phyloP scores from a whole-genome alignment of 2,888 invertebrate genomes.

The Didymodactylos carnosus region DNA sequence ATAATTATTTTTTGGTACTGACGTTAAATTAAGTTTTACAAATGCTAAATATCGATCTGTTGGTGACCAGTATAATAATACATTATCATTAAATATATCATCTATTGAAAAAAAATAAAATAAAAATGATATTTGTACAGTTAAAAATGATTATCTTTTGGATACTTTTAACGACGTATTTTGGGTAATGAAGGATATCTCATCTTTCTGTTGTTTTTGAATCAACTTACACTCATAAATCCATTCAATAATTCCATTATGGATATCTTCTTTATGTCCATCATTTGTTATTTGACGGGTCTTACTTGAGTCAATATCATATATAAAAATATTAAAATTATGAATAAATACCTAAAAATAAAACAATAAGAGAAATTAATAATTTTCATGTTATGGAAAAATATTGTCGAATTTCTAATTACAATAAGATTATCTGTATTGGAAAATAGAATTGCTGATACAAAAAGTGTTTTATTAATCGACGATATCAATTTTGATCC shows the following conservation, averaged over 20 bases:
- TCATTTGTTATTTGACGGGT: background rate
- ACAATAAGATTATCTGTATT: background rate
- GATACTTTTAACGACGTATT: too few species aligned
- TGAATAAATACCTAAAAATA: background rate
- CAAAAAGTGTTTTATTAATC: background rate
- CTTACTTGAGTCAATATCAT: background rate
- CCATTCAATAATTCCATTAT: background rate
- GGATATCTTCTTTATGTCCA: background rate
- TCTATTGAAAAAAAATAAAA: background rate
- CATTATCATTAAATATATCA: background rate
- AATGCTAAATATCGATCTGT: background rate
- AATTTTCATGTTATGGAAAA: too few species aligned
- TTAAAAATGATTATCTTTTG: too few species aligned
- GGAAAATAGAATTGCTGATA: background rate
- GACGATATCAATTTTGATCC: background rate
- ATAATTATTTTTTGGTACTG: background rate
- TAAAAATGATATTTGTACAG: too few species aligned
- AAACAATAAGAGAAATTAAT: background rate
- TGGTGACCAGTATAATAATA: background rate
- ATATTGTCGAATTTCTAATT: too few species aligned
- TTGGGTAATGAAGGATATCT: too few species aligned
- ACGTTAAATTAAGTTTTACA: background rate
- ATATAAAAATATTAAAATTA: background rate
- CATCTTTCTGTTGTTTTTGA: too few species aligned
- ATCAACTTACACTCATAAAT: background rate